Percentiles rank a stretch among this genome's conserved stretches.
Conservation (phyloP, 2,113 vertebrate genomes). For the Chroicocephalus ridibundus region DNA sequence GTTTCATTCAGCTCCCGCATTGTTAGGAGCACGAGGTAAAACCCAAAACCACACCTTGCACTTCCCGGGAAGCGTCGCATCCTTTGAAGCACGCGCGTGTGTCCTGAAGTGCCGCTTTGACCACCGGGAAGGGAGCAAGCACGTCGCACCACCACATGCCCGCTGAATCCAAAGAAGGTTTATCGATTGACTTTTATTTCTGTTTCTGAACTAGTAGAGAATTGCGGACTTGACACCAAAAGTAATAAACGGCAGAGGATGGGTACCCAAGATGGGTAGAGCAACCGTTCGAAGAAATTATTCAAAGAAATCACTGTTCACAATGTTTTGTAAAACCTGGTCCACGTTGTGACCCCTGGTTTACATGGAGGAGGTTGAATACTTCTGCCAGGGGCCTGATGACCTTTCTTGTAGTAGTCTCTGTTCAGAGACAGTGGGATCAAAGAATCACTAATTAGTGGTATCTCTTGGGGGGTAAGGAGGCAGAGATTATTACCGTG, state of each 20-base stretch:
- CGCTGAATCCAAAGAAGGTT: background rate
- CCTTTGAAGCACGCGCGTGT: background rate
- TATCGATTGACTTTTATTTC: background rate
- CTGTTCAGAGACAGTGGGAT: background rate
- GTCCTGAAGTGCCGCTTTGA: background rate
- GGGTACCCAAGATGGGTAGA: background rate
- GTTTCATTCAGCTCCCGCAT: background rate
- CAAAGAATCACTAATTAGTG: conserved; percentile 52
- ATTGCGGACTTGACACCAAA: background rate
- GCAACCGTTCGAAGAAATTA: background rate
- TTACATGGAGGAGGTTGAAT: background rate
- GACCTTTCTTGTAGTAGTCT: background rate
- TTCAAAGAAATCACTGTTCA: background rate
- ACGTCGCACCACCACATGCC: rapidly evolving
- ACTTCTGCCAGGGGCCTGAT: background rate
- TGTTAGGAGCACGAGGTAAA: background rate
- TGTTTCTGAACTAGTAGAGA: background rate
- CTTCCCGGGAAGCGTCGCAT: background rate
- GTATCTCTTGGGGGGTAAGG: background rate
- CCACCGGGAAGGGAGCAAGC: background rate
- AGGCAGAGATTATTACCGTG: background rate
- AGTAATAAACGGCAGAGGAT: background rate
- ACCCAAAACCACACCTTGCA: background rate
- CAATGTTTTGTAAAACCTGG: background rate
- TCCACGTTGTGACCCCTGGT: background rate